Evolutionary conservation across 2,113 vertebrate species (phyloP).

Genomic region (Vulpes vulpes): DNA sequence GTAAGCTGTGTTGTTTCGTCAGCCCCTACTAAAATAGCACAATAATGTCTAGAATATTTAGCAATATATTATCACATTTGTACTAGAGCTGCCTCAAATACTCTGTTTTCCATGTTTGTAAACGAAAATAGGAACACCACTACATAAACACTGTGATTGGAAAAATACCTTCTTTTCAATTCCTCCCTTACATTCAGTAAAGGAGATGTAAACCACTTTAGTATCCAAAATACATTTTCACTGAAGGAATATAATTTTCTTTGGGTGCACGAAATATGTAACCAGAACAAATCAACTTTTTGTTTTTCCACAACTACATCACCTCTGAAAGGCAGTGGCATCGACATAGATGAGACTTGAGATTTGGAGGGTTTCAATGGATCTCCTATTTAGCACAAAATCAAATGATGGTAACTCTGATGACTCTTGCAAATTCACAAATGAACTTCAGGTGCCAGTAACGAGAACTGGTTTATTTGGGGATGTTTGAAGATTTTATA

Average conservation of each 20-base stretch:
- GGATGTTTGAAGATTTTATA: slow-evolving; percentile 33
- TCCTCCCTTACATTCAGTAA: slow-evolving; percentile 72
- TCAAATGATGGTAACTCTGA: slow-evolving; percentile 28
- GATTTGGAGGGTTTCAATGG: background rate
- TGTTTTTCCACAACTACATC: background rate
- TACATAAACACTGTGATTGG: slow-evolving; percentile 71
- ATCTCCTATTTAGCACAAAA: slow-evolving; percentile 27
- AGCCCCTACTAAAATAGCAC: slow-evolving; percentile 63
- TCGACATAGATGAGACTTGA: background rate
- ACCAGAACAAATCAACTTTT: slow-evolving; percentile 28
- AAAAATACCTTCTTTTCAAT: slow-evolving; percentile 75
- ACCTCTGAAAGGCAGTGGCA: slow-evolving; percentile 52
- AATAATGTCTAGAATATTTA: slow-evolving; percentile 74
- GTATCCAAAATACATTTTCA: slow-evolving; percentile 76
- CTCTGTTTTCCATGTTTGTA: slow-evolving; percentile 65
- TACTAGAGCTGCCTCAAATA: slow-evolving; percentile 70
- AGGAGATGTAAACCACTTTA: slow-evolving; percentile 65
- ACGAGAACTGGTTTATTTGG: slow-evolving; percentile 28
- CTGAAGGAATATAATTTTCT: slow-evolving; percentile 48
- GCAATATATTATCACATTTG: slow-evolving; percentile 74
- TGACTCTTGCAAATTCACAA: slow-evolving; percentile 28
- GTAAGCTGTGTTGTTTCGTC: slow-evolving; percentile 68
- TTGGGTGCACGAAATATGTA: background rate
- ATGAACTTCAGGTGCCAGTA: slow-evolving; percentile 50
- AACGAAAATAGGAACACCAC: slow-evolving; percentile 75